Conservation (phyloP, 2,888 invertebrate species). For the Pachliopta kotzebuea region DNA sequence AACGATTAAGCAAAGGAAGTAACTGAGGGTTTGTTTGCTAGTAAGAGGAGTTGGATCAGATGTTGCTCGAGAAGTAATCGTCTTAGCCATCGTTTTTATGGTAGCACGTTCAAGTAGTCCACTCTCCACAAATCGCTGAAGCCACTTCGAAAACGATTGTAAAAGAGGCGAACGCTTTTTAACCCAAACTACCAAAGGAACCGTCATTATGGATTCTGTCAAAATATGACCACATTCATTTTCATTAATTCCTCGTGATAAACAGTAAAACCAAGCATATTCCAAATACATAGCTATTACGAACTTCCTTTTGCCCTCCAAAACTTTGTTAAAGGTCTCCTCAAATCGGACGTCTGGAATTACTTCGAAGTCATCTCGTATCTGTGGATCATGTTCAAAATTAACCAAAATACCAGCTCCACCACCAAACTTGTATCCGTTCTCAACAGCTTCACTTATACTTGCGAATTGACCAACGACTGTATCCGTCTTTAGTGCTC, state of each 20-base stretch:
- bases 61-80: constrained; percentile 14
- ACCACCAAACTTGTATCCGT: constrained; percentile 57
- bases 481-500: constrained; percentile 58
- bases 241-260: constrained; percentile 51
- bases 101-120: constrained; percentile 52
- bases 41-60: constrained; percentile 54
- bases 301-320: constrained; percentile 51
- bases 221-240: constrained; percentile 59
- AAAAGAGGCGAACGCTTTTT: constrained; percentile 53
- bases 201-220: constrained; percentile 57
- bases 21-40: constrained; percentile 51
- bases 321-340: constrained; percentile 47
- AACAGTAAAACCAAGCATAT: constrained; percentile 56
- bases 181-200: constrained; percentile 63
- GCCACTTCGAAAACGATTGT: constrained; percentile 46
- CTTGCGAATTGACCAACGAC: constrained; percentile 51
- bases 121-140: constrained; percentile 56
- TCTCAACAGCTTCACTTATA: constrained; percentile 49
- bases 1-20: constrained; percentile 49
- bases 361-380: constrained; percentile 49
- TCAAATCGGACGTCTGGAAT: constrained; percentile 55
- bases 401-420: constrained; percentile 51
- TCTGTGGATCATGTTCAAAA: constrained; percentile 57
- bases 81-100: constrained; percentile 34
- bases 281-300: constrained; percentile 59